phyloP scores from a whole-genome alignment of 2,888 invertebrate genomes.

The Dermolepida albohirtum region DNA sequence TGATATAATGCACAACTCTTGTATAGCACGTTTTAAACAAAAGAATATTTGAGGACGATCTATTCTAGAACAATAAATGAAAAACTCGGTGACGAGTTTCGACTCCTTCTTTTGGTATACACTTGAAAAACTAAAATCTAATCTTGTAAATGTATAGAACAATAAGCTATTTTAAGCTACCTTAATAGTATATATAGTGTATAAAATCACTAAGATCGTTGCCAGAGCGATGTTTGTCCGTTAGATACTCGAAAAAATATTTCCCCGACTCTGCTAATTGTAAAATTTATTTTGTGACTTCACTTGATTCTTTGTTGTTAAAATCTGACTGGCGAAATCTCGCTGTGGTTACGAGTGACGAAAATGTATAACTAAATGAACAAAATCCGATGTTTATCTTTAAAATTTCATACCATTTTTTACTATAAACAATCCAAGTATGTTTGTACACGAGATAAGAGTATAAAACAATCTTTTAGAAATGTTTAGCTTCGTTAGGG shows the following conservation, averaged over 20 bases:
- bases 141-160: slow-evolving; percentile 56
- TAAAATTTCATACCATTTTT: slow-evolving; percentile 61
- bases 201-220: slow-evolving; percentile 42
- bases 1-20: slow-evolving; percentile 38
- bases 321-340: neutral
- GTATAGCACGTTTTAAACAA: slow-evolving; percentile 41
- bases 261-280: neutral
- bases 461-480: slow-evolving; percentile 53
- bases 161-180: slow-evolving; percentile 51
- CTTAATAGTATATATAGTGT: slow-evolving; percentile 47
- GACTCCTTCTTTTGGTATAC: slow-evolving; percentile 25
- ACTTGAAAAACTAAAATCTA: slow-evolving; percentile 33
- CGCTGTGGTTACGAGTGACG: slow-evolving; percentile 15
- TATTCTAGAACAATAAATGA: slow-evolving; percentile 42
- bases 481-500: slow-evolving; percentile 54
- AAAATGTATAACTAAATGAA: slow-evolving; percentile 27
- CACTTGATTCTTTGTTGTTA: neutral
- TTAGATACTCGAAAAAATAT: neutral
- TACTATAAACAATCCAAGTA: slow-evolving; percentile 60
- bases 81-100: slow-evolving; percentile 37
- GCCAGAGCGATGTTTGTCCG: slow-evolving; percentile 9
- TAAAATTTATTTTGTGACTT: slow-evolving; percentile 11
- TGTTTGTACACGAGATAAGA: slow-evolving; percentile 55
- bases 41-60: slow-evolving; percentile 29
- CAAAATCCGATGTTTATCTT: slow-evolving; percentile 51